Evolutionary conservation across 2,113 vertebrate species (phyloP).

Genomic region (Oxyruncus cristatus): DNA sequence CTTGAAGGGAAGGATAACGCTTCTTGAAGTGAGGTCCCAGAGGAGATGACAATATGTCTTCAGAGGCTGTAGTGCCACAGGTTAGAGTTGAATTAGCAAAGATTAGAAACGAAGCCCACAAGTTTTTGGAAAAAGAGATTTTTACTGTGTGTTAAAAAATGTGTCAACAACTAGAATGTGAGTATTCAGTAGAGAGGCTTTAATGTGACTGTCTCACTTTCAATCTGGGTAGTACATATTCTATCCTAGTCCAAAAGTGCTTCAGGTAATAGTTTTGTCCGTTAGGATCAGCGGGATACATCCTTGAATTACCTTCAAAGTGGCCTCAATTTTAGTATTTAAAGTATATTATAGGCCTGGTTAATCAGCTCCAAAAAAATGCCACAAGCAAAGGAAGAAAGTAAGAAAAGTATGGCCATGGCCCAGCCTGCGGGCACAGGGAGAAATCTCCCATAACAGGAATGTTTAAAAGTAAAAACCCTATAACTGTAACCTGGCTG

Average conservation of each 20-base stretch:
- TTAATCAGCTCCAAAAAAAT: background rate
- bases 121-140: background rate
- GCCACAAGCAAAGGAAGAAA: background rate
- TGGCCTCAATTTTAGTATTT: background rate
- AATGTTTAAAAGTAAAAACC: background rate
- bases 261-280: background rate
- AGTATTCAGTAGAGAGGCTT: background rate
- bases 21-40: background rate
- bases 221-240: background rate
- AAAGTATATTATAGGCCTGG: background rate
- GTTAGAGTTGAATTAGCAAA: background rate
- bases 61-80: background rate
- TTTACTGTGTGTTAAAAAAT: background rate
- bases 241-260: fast-evolving
- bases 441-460: background rate
- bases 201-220: background rate
- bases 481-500: background rate
- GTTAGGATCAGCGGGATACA: background rate
- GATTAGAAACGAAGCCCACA: background rate
- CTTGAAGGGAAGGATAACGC: background rate
- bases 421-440: background rate
- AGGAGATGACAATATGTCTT: background rate
- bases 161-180: background rate
- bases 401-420: background rate
- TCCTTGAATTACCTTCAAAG: background rate